Conservation (phyloP, 2,888 invertebrate genomes). For the Exephanes ischioxanthus region DNA sequence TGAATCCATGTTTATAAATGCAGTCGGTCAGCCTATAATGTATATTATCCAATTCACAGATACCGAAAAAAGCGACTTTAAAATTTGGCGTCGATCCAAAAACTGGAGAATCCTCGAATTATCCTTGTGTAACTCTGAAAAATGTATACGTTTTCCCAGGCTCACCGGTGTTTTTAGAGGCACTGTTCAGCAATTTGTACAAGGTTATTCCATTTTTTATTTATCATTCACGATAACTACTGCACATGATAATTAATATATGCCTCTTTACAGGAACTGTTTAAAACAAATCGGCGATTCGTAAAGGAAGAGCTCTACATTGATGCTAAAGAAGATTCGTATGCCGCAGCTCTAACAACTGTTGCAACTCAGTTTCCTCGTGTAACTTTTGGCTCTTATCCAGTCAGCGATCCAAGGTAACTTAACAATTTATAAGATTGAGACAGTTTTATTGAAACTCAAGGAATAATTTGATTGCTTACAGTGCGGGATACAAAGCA, state of each 20-base stretch:
- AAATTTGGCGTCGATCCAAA: slow-evolving; percentile 82
- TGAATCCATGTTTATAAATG: slow-evolving; percentile 6
- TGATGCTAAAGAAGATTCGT: slow-evolving; percentile 85
- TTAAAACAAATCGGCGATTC: slow-evolving; percentile 83
- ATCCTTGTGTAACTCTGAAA: slow-evolving; percentile 85
- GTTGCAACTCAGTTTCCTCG: slow-evolving; percentile 85
- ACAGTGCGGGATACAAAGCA: slow-evolving; percentile 85
- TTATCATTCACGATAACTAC: background rate
- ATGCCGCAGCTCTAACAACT: slow-evolving; percentile 83
- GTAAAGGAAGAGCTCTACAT: slow-evolving; percentile 84
- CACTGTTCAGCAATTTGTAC: slow-evolving; percentile 82
- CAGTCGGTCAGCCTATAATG: background rate
- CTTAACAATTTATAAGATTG: slow-evolving; percentile 22
- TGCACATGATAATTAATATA: background rate
- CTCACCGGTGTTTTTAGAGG: slow-evolving; percentile 87
- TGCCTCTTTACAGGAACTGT: slow-evolving; percentile 78
- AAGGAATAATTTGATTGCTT: slow-evolving; percentile 56
- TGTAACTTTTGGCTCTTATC: slow-evolving; percentile 87
- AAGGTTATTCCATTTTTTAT: slow-evolving; percentile 74
- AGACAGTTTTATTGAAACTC: background rate
- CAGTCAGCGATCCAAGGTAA: slow-evolving; percentile 85
- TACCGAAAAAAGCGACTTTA: slow-evolving; percentile 85
- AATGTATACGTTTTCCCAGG: slow-evolving; percentile 91
- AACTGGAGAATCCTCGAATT: slow-evolving; percentile 78
- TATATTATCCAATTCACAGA: slow-evolving; percentile 75